Evolutionary conservation across 2,797 vertebrate genomes (phyloP), one percentile per base, ranked within the genome.

Genomic region (Siniperca scherzeri): DNA sequence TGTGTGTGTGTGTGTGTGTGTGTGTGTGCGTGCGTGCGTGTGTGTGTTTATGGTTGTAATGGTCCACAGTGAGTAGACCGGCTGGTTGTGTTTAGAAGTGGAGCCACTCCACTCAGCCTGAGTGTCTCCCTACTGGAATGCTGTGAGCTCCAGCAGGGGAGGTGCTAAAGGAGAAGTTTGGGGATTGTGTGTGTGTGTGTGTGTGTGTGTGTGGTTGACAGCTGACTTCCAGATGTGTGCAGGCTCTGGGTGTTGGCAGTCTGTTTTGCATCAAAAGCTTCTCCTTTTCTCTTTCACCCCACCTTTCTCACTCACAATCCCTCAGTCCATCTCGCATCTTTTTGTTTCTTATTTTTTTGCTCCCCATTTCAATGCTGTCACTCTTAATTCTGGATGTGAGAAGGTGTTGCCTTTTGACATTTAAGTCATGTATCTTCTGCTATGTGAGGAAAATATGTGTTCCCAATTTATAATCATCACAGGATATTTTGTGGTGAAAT

Each of bases 211-310:
- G 88, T 60, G 89, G 90, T 86, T 95, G 95, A 96, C 96, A 96
- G 96, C 95, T 96, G 95, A 95, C 93, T 94, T 96, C 95, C 96
- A 96, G 96, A 96, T 96, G 96, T 96, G 93, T 55, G 74, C 86
- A 75, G 86, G 74, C 87, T 92, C 88, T 87, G 84, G 83, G 88
- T 76, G 85, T 91, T 91, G 85, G 71, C 88, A 77, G 82, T 95
- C 95, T 96, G 95, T 77, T 95, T 93, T 90, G 89, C 92, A 95
- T 96, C 93, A 95, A 77, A 83, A 81, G 73, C 79, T 79, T 92
- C 82, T 89, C 67, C 69, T 80, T 84, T 88, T 85, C 81, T 77
- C 83, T 78, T 76, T 77, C 74, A 74, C 80, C 84, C 82, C 78
- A 69, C 78, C 76, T 86, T 78, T 82, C 68, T 80, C 48, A 40